Percentiles rank a stretch among this genome's conserved stretches.
Conservation (phyloP, 2,888 invertebrate species). For the Brachyptera risi region DNA sequence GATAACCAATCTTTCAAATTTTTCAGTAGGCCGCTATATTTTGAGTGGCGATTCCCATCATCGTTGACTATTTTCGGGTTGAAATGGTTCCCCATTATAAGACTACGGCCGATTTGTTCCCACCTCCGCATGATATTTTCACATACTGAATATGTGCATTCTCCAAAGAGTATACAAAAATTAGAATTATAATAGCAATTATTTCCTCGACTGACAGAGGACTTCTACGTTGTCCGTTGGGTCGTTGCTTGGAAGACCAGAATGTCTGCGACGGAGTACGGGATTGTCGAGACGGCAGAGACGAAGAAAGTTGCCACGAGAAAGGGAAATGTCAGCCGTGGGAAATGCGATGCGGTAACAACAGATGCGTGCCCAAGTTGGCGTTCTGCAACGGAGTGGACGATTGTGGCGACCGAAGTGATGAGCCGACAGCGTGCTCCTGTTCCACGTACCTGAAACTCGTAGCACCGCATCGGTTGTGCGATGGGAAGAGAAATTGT, state of each 20-base stretch:
- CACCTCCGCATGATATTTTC: too few relatives aligned
- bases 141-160: conserved; percentile 42
- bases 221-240: conserved; percentile 62
- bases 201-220: neutral
- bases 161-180: conserved; percentile 5
- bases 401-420: conserved; percentile 69
- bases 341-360: conserved; percentile 63
- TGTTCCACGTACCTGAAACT: conserved; percentile 60
- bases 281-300: conserved; percentile 65
- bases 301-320: conserved; percentile 50
- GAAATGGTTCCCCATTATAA: too few relatives aligned
- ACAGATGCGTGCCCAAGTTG: conserved; percentile 63
- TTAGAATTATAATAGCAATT: neutral
- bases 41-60: too few relatives aligned
- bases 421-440: conserved; percentile 65
- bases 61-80: too few relatives aligned
- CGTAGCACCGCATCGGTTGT: conserved; percentile 64
- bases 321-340: conserved; percentile 53
- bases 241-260: conserved; percentile 57
- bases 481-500: conserved; percentile 74
- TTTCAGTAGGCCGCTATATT: too few relatives aligned
- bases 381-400: conserved; percentile 62
- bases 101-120: too few relatives aligned
- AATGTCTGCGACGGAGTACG: conserved; percentile 63
- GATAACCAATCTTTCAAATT: too few relatives aligned